Conservation (phyloP, 2,888 invertebrate species). For the Dioctria rufipes region DNA sequence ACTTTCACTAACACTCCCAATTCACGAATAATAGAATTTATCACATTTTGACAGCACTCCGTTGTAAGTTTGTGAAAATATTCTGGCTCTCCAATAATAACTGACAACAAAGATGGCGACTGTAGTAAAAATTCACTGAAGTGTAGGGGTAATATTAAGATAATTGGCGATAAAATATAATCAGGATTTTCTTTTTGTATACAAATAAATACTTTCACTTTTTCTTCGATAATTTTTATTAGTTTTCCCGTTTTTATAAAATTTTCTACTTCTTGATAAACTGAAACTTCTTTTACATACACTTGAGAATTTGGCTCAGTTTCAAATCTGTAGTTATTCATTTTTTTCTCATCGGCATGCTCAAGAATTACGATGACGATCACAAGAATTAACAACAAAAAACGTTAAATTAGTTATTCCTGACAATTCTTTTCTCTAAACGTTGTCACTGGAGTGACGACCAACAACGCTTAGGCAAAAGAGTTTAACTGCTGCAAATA, state of each 20-base stretch:
- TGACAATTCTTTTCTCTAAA: too few relatives aligned
- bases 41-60: constrained; percentile 1
- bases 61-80: constrained; percentile 36
- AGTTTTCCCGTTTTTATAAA: constrained; percentile 27
- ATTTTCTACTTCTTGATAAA: constrained; percentile 28
- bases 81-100: constrained; percentile 44
- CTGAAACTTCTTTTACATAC: neutral
- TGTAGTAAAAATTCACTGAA: constrained; percentile 25
- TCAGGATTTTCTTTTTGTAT: constrained; percentile 29
- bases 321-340: constrained; percentile 25
- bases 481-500: too few relatives aligned
- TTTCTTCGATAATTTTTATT: constrained; percentile 29
- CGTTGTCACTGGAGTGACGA: too few relatives aligned
- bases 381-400: too few relatives aligned
- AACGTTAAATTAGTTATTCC: too few relatives aligned
- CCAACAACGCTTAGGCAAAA: too few relatives aligned
- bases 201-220: constrained; percentile 33
- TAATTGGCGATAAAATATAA: constrained; percentile 29
- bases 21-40: constrained; percentile 11
- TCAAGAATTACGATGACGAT: too few relatives aligned
- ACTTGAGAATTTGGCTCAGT: neutral
- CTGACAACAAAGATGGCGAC: constrained; percentile 24
- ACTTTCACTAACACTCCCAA: neutral
- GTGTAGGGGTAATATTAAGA: constrained; percentile 31
- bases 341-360: neutral